phyloP scores from a whole-genome alignment of 2,888 invertebrate species.

The Hypolimnas misippus region DNA sequence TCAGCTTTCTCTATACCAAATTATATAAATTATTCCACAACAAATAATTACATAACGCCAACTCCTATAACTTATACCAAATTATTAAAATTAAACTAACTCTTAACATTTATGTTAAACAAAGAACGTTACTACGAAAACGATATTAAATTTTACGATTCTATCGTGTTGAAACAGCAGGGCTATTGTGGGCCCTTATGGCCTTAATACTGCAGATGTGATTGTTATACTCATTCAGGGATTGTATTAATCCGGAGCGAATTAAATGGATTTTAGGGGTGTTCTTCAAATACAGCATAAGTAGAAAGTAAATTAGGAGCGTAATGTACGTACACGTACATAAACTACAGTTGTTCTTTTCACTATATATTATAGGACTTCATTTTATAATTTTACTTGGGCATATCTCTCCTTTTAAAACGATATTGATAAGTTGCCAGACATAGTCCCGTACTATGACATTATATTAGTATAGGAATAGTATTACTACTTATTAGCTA shows the following conservation, averaged over 20 bases:
- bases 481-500: too few relatives aligned
- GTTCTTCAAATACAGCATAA: not conserved
- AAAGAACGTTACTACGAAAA: conserved; percentile 60
- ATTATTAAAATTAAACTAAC: conserved; percentile 41
- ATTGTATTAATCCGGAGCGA: conserved; percentile 29
- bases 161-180: conserved; percentile 48
- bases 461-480: too few relatives aligned
- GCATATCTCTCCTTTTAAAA: too few relatives aligned
- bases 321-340: too few relatives aligned
- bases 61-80: conserved; percentile 37
- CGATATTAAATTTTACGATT: conserved; percentile 64
- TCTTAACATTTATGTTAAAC: conserved; percentile 52
- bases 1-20: too few relatives aligned
- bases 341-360: too few relatives aligned
- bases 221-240: conserved; percentile 28
- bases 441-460: too few relatives aligned
- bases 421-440: too few relatives aligned
- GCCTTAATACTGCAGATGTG: conserved; percentile 47
- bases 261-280: conserved; percentile 13
- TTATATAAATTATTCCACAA: too few relatives aligned
- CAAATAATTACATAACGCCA: not conserved
- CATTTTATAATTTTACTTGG: too few relatives aligned
- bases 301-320: not conserved
- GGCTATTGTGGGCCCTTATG: conserved; percentile 49
- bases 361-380: too few relatives aligned